These are phyloP conservation scores for Festucalex cinctus DNA, from an alignment of 2,113 vertebrate genomes.

Conservation along the genomic window DNA sequence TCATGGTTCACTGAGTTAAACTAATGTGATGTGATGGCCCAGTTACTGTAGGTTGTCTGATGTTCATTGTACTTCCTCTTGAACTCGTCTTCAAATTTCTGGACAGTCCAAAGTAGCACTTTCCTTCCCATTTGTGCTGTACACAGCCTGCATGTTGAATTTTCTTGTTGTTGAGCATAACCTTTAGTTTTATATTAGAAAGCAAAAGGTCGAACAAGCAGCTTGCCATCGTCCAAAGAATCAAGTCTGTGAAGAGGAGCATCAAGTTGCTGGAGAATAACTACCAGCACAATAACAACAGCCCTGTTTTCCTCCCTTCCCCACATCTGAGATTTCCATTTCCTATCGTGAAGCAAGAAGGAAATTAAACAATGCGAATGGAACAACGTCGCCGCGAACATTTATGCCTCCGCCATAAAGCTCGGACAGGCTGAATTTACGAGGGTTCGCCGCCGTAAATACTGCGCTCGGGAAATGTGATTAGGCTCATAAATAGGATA, in stretches of 20 bases:
- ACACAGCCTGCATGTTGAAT: constrained; percentile 14
- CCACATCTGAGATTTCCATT: constrained; percentile 61
- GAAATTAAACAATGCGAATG: constrained; percentile 64
- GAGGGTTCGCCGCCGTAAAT: constrained; percentile 58
- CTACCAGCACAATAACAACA: constrained; percentile 32
- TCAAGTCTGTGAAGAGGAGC: background rate
- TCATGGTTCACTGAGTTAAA: background rate
- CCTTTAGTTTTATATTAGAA: constrained; percentile 47
- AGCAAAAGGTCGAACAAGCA: constrained; percentile 55
- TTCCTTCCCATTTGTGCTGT: background rate
- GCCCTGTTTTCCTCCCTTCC: constrained; percentile 34
- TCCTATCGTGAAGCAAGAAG: constrained; percentile 56
- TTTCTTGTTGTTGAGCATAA: constrained; percentile 31
- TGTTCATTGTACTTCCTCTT: background rate
- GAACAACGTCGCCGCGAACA: constrained; percentile 45
- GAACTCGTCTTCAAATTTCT: background rate
- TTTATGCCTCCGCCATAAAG: constrained; percentile 61
- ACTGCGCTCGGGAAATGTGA: constrained; percentile 70
- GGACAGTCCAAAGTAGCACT: background rate
- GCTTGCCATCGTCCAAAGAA: constrained; percentile 28
- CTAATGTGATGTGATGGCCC: background rate
- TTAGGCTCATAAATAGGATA: constrained; percentile 63
- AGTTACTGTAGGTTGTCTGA: background rate
- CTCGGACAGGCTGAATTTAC: constrained; percentile 58
- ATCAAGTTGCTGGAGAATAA: constrained; percentile 17